Evolutionary conservation across 2,797 vertebrate species (phyloP).

Genomic region (Sebastes minor): DNA sequence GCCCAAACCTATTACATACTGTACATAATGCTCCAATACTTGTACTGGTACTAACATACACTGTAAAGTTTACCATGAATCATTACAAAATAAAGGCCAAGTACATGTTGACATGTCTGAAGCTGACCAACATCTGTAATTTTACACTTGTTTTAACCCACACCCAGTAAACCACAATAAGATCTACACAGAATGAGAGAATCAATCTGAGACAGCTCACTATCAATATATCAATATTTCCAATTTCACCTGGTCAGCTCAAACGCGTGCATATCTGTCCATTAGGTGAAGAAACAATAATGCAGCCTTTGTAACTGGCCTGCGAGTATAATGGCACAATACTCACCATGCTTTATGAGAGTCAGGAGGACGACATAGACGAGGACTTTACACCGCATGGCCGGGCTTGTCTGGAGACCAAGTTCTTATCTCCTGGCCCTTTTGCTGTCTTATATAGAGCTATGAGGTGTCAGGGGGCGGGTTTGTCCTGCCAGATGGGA

Average conservation of each 20-base stretch:
- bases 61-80: background rate
- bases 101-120: background rate
- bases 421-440: slow-evolving; percentile 76
- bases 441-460: slow-evolving; percentile 66
- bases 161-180: background rate
- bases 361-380: slow-evolving; percentile 62
- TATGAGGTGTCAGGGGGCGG: slow-evolving; percentile 62
- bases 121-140: background rate
- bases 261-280: background rate
- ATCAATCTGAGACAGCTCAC: background rate
- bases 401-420: slow-evolving; percentile 61
- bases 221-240: background rate
- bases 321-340: slow-evolving; percentile 28
- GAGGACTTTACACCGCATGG: slow-evolving; percentile 85
- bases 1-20: background rate
- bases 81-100: background rate
- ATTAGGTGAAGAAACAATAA: slow-evolving; percentile 14
- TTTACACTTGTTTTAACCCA: background rate
- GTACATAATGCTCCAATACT: background rate
- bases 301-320: background rate
- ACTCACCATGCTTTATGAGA: slow-evolving; percentile 82
- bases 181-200: background rate
- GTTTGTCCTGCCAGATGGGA: slow-evolving; percentile 47
- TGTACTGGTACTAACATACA: background rate
- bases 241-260: background rate